Conservation (phyloP, 2,888 invertebrate species). For the Camponotus fellah region DNA sequence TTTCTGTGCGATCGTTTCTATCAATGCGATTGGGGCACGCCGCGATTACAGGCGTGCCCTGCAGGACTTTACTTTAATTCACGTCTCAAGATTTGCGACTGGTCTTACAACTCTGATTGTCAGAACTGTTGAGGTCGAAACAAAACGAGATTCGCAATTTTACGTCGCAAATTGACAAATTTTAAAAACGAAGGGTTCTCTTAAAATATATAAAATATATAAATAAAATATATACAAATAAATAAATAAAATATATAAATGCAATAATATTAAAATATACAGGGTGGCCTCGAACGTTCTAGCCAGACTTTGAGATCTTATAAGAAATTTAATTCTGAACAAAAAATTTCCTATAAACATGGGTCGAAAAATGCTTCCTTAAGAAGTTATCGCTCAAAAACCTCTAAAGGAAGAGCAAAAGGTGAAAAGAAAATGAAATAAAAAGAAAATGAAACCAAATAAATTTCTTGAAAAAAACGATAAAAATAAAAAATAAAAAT, state of each 20-base stretch:
- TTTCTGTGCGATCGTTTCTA: slow-evolving; percentile 33
- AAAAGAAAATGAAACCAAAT: too few species aligned
- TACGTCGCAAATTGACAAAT: background rate
- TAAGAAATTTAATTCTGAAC: too few species aligned
- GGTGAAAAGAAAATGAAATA: too few species aligned
- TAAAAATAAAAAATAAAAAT: too few species aligned
- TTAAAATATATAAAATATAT: background rate
- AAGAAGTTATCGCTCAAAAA: too few species aligned
- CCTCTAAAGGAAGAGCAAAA: too few species aligned
- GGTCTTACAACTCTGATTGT: slow-evolving; percentile 38
- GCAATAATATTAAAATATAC: too few species aligned
- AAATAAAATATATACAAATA: background rate
- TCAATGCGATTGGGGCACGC: slow-evolving; percentile 21
- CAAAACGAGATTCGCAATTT: background rate
- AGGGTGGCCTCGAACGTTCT: background rate
- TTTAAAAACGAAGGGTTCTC: background rate
- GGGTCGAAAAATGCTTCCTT: too few species aligned
- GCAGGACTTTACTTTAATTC: slow-evolving; percentile 18
- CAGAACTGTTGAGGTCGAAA: slow-evolving; percentile 9
- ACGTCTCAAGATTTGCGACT: slow-evolving; percentile 21
- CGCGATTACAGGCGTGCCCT: slow-evolving; percentile 3
- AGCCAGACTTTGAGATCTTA: too few species aligned
- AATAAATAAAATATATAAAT: background rate
- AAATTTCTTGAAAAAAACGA: too few species aligned
- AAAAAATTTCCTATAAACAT: too few species aligned